Base-by-base conservation (phyloP, 2,113 vertebrate species). In the Dipodomys spectabilis region DNA sequence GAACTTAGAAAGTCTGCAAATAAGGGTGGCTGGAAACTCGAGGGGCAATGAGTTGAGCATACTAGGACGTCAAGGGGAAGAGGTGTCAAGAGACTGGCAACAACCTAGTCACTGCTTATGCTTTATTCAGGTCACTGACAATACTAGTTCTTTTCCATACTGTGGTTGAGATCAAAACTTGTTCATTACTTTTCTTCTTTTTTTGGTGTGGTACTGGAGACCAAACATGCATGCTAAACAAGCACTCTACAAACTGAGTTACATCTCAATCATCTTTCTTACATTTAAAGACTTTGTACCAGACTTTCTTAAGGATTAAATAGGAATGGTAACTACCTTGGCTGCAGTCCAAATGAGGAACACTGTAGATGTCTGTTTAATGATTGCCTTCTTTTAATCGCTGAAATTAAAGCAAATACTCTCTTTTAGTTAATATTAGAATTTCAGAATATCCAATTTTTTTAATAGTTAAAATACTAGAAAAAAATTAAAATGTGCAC, bases 401-500 rank as follows among this genome's bases (percentile, higher is more conserved):
- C 89, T 62, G 75, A 7, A 85, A 57, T 64, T 71, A 77, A 77
- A 75, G 4, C 20, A 74, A 73, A 72, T 44, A 84, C 39, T 57
- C 0, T 44, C 25, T 25, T 84, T 45, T 72, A 77, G 27, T 32
- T 88, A 96, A 16, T 69, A 27, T 77, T 25, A 68, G 20, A 88
- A 64, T 2, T 28, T 64, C 45, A 92, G 13, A 35, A 79, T 45
- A 81, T 75, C 7, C 6, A 39, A 88, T 20, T 12, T 39, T 95
- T 88, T 92, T 30, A 89, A 23, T 93, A 62, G 74, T 96, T 93
- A 96, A 97, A 97, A 93, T 92, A 97, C 73, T 95, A 94, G 94
- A 96, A 92, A 94, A 96, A 96, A 91, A 93, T 83, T 86, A 97
- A 92, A 94, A 93, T 87, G 92, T 96, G 96, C 88, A 95, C 96